Evolutionary conservation across 1,140 invertebrate species (phyloP), one percentile per base, ranked within the genome.

Genomic region (Gerris buenoi): DNA sequence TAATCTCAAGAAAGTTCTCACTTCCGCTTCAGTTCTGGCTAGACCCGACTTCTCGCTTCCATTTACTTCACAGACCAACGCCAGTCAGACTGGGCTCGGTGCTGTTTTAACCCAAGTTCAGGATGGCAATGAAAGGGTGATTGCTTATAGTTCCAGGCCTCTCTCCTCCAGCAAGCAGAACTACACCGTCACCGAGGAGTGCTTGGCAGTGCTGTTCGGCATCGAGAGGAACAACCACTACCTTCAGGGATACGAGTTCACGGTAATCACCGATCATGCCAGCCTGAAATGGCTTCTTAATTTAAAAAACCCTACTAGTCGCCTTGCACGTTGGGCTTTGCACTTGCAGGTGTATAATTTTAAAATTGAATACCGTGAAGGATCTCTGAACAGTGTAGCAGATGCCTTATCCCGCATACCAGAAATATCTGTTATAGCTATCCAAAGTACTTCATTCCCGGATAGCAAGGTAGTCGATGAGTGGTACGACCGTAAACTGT

Each of bases 231-330:
- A 75, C 27, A 23, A 71, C n/a, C 64, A 66, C 60, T 81, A 77
- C n/a, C 67, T 81, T 14, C 65, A 74, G 56, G 75, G 74, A 14
- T 71, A 70, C 15, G 65, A 73, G 13, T 79, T 81, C 60, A 73
- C 62, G 1, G 72, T 79, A 0, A 27, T 74, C 10, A 79, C 77
- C 1, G 79, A 81, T 63, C 78, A 81, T 57, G 69, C 73, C 10
- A 67, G 74, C 1, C 65, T 79, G 1, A 71, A 71, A 60, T 81
- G 74, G 72, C 68, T 81, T 10, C 66, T 74, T 23, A 65, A 72
- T 2, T 68, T 66, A n/a, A 75, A 74, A 75, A 23, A n/a, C n/a
- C n/a, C n/a, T n/a, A n/a, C n/a, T n/a, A n/a, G n/a, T n/a, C 68
- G 25, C 22, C 63, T 70, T 18, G 66, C 68, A 0, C 18, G 71